These are phyloP conservation scores for Chondrilla cf. caribensis DNA, from an alignment of 37 sponge, comb jelly and placozoan species.

Conservation along the genomic window DNA sequence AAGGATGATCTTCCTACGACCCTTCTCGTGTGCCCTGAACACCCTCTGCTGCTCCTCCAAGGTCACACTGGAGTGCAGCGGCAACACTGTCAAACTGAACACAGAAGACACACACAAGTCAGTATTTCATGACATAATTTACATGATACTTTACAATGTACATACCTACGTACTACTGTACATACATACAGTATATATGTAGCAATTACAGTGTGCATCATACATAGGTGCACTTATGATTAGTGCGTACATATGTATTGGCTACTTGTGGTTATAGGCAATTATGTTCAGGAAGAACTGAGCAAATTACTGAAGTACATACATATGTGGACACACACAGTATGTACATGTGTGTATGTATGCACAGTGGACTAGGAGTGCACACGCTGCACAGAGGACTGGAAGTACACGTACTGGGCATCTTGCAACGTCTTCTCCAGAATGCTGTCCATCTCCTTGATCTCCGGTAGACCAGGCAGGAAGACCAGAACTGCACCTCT, in stretches of 20 bases:
- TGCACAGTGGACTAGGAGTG: conserved; percentile 8
- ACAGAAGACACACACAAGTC: background rate
- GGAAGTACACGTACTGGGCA: conserved; percentile 5
- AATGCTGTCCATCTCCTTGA: conserved; percentile 47
- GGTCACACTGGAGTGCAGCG: conserved; percentile 79
- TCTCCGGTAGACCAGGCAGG: conserved; percentile 92
- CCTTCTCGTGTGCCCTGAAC: conserved; percentile 65
- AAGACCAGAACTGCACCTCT: conserved; percentile 90
- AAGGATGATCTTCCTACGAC: conserved; percentile 86
- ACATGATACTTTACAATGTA: too few species aligned
- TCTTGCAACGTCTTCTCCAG: conserved; percentile 11
- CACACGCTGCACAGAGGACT: too few species aligned
- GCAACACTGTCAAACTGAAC: conserved; percentile 51
- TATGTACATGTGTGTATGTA: background rate
- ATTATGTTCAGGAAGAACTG: too few species aligned
- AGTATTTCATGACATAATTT: too few species aligned
- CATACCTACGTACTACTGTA: too few species aligned
- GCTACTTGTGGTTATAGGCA: too few species aligned
- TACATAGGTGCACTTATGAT: too few species aligned
- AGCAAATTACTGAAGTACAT: too few species aligned
- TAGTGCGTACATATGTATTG: too few species aligned
- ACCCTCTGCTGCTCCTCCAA: conserved; percentile 70
- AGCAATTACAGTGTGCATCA: background rate
- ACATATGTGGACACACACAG: background rate
- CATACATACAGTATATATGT: background rate